Percentiles rank a stretch among this genome's conserved stretches.
These are phyloP conservation scores for Baccha elongata DNA, from an alignment of 2,888 invertebrate species.

Conservation along the genomic window DNA sequence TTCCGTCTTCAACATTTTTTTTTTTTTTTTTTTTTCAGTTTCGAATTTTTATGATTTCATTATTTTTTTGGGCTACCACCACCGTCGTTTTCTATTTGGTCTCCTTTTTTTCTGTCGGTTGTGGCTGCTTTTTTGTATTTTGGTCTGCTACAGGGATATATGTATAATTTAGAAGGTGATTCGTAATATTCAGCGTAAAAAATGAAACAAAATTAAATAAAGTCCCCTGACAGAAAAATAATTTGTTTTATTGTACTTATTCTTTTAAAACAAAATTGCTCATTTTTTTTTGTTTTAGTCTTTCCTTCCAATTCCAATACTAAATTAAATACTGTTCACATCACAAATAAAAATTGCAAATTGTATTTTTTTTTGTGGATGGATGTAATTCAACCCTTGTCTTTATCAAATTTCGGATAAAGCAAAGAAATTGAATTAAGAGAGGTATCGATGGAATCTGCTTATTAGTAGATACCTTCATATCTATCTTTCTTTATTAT, in stretches of 20 bases:
- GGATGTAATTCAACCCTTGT: too few relatives aligned
- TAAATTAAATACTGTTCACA: too few relatives aligned
- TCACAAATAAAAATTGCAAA: too few relatives aligned
- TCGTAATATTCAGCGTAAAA: slow-evolving; percentile 52
- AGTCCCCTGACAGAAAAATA: slow-evolving; percentile 47
- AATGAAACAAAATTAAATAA: slow-evolving; percentile 66
- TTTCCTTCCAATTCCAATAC: too few relatives aligned
- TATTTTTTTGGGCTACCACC: slow-evolving; percentile 45
- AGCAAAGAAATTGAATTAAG: too few relatives aligned
- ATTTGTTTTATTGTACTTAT: not conserved
- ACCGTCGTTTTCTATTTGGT: slow-evolving; percentile 22
- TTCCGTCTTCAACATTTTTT: slow-evolving; percentile 51
- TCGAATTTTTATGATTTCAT: slow-evolving; percentile 71
- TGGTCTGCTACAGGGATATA: slow-evolving; percentile 33
- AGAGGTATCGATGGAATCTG: too few relatives aligned
- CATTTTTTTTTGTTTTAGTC: not conserved
- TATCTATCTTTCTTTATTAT: too few relatives aligned
- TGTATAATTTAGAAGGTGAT: slow-evolving; percentile 68
- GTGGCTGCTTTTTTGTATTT: slow-evolving; percentile 50
- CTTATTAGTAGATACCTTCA: too few relatives aligned
- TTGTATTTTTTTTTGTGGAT: too few relatives aligned
- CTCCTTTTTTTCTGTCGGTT: slow-evolving; percentile 10
- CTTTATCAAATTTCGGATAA: too few relatives aligned
- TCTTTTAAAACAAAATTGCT: not conserved
- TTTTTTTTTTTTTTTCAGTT: slow-evolving; percentile 49